Evolutionary conservation across 1,140 invertebrate species (phyloP), one percentile per base, ranked within the genome.

Genomic region (Cydia amplana): DNA sequence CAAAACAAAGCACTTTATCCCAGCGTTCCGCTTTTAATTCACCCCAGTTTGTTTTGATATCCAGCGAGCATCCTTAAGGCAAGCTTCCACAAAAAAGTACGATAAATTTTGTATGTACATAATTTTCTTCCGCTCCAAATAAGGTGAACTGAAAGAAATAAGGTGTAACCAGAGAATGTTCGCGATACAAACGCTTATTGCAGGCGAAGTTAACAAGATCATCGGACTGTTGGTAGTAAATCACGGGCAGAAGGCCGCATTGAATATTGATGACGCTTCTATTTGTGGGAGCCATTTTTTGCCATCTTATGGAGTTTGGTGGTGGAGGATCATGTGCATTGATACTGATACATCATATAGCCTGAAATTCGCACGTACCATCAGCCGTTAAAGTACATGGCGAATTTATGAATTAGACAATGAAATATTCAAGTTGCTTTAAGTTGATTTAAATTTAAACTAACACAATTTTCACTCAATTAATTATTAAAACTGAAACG

Each of bases 71-170:
- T 70, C 65, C 65, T 70, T 70, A 70, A 40, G 36, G 65, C 18
- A 18, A 32, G 23, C 32, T 67, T 18, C 65, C 18, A 20, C 65
- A 70, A 40, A 60, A 65, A 70, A 70, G 65, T 36, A 43, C 65
- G 36, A 70, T 70, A 70, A 70, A 70, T 70, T 70, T 70, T 40
- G 65, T 70, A 70, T 70, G 65, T 70, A 70, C 65, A 70, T 70
- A 70, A 70, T 70, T 70, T 70, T 40, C 65, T 70, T 70, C n/a
- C 65, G 65, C 65, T 70, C 65, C 65, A 70, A 70, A 70, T 32
- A 70, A 70, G 32, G 65, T 70, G 32, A 40, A 16, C 64, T 32
- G 64, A 20, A 70, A n/a, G 65, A 70, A 70, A 70, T 70, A 70
- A 70, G 65, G 28, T 70, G 32, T 36, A 36, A 36, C 28, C 32